Conservation (phyloP, 2,113 vertebrate genomes). For the Ardeotis arabs region DNA sequence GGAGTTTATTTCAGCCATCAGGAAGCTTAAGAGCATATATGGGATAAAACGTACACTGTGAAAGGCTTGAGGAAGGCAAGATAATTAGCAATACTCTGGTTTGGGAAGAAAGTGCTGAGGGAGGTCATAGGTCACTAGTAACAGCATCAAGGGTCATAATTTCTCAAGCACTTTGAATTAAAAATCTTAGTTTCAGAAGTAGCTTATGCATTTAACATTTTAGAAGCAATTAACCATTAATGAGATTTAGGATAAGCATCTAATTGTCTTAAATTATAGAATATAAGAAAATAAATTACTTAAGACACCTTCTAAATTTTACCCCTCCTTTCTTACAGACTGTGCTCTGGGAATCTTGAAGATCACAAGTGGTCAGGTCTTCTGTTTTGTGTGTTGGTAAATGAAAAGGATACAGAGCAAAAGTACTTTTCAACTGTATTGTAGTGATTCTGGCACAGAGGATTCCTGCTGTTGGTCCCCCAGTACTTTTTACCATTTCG, state of each 20-base stretch:
- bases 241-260: neutral
- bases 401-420: neutral
- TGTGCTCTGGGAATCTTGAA: neutral
- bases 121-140: neutral
- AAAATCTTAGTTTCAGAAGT: neutral
- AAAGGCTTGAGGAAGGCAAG: neutral
- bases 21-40: neutral
- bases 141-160: neutral
- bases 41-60: neutral
- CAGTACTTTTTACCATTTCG: neutral
- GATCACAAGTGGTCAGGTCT: neutral
- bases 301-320: neutral
- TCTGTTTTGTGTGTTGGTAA: neutral
- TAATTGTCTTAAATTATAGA: neutral
- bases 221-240: neutral
- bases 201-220: neutral
- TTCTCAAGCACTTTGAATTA: neutral
- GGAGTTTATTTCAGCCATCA: neutral
- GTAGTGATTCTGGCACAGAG: neutral
- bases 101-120: neutral
- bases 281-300: neutral
- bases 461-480: rapidly evolving
- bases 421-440: neutral
- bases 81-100: neutral
- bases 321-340: neutral